Conservation (phyloP, 2,888 invertebrate species). For the Lycaena phlaeas region DNA sequence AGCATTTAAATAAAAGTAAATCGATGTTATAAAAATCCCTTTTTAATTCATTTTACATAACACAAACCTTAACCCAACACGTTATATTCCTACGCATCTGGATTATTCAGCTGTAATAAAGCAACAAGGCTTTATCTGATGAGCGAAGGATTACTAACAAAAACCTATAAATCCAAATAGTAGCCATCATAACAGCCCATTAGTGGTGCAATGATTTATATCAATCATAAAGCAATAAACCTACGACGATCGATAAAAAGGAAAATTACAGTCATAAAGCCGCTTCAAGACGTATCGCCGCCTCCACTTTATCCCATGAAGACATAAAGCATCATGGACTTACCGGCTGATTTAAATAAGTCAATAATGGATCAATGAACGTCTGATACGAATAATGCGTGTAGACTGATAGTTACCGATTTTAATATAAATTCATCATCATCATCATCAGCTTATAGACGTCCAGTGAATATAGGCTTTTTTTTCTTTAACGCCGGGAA, state of each 20-base stretch:
- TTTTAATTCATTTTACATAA: too few species aligned
- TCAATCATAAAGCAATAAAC: slow-evolving; percentile 35
- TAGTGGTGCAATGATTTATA: slow-evolving; percentile 39
- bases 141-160: background rate
- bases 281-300: slow-evolving; percentile 32
- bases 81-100: too few species aligned
- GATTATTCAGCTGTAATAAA: too few species aligned
- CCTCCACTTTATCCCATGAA: slow-evolving; percentile 21
- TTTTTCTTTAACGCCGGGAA: too few species aligned
- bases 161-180: slow-evolving; percentile 20
- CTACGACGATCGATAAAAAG: slow-evolving; percentile 46
- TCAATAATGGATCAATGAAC: slow-evolving; percentile 71
- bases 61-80: too few species aligned
- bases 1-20: too few species aligned
- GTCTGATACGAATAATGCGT: slow-evolving; percentile 41
- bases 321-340: slow-evolving; percentile 61
- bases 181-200: slow-evolving; percentile 32
- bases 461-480: too few species aligned
- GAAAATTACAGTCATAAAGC: slow-evolving; percentile 62
- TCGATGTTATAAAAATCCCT: too few species aligned
- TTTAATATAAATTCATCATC: too few species aligned
- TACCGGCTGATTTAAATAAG: slow-evolving; percentile 68
- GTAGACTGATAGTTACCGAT: too few species aligned
- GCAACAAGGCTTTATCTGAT: too few species aligned
- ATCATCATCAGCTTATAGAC: too few species aligned